Evolutionary conservation across 2,797 vertebrate species (phyloP).

Genomic region (Spheniscus humboldti): DNA sequence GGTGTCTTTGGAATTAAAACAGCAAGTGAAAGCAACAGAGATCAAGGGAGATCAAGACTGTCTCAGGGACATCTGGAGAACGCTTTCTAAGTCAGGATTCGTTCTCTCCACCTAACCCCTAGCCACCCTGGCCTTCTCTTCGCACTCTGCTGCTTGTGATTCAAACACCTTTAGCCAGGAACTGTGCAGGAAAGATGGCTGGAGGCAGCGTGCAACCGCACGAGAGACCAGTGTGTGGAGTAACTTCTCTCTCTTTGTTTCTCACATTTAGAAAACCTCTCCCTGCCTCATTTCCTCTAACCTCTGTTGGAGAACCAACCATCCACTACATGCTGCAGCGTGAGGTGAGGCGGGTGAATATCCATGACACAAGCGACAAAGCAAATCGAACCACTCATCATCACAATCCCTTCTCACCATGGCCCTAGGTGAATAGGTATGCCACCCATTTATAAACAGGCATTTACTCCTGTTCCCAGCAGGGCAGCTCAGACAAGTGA

Average conservation of each 20-base stretch:
- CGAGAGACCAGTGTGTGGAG: background rate
- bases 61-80: background rate
- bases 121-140: background rate
- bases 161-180: background rate
- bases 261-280: background rate
- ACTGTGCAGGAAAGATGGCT: background rate
- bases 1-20: background rate
- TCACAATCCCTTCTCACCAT: background rate
- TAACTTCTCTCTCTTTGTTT: background rate
- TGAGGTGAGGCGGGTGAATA: background rate
- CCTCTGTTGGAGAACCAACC: background rate
- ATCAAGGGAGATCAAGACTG: background rate
- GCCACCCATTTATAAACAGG: background rate
- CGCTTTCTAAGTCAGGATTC: background rate
- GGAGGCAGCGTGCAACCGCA: background rate
- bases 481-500: background rate
- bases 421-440: background rate
- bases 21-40: background rate
- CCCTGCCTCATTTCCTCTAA: background rate
- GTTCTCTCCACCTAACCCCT: background rate
- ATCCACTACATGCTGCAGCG: background rate
- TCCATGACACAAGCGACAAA: background rate
- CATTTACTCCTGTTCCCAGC: background rate
- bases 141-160: background rate
- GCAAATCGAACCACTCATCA: background rate